Conservation (phyloP, 2,888 invertebrate species). For the Megamerina dolium region DNA sequence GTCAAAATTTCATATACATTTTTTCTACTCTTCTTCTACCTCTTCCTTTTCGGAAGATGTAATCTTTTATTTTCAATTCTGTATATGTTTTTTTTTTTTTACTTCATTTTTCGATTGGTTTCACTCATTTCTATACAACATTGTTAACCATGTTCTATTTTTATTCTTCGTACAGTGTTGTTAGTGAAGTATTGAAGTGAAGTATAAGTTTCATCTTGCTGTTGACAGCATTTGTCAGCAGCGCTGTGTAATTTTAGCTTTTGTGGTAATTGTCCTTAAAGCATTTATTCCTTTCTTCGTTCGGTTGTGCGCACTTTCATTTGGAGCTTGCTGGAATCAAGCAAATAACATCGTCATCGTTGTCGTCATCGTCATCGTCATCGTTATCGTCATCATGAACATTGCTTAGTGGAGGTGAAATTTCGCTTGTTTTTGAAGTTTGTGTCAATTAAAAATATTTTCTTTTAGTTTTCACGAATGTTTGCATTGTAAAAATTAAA, state of each 20-base stretch:
- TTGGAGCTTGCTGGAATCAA: too few species aligned
- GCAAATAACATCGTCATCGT: too few species aligned
- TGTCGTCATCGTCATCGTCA: too few species aligned
- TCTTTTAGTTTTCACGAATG: too few species aligned
- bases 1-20: too few species aligned
- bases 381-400: too few species aligned
- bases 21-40: background rate
- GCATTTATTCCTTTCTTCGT: background rate
- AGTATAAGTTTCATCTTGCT: constrained; percentile 3
- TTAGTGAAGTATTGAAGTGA: too few species aligned
- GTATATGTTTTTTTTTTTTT: background rate
- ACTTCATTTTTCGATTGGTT: too few species aligned
- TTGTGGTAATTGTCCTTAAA: constrained; percentile 4
- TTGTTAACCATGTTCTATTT: background rate
- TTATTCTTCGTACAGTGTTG: background rate
- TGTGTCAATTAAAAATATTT: constrained; percentile 5
- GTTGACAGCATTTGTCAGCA: constrained; percentile 10
- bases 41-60: background rate
- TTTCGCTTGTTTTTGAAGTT: constrained; percentile 1
- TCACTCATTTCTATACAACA: too few species aligned
- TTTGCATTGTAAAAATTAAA: too few species aligned
- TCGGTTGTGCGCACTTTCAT: too few species aligned
- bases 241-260: constrained; percentile 5
- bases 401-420: background rate
- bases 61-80: background rate